Conservation (phyloP, 2,113 vertebrate species). For the Clarias batrachus region DNA sequence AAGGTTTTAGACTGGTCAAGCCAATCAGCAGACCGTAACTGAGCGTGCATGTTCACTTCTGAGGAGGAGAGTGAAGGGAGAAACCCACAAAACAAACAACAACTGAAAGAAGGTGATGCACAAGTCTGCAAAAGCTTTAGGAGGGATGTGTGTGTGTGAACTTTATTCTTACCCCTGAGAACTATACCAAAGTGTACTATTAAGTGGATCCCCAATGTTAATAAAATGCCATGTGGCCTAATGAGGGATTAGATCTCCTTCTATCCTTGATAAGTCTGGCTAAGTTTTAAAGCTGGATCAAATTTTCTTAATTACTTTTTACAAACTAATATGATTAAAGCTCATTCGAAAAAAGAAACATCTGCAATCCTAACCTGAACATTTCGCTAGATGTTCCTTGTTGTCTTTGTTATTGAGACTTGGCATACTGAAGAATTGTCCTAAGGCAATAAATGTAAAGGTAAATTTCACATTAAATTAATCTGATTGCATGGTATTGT, state of each 20-base stretch:
- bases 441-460: not conserved
- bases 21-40: too few species aligned
- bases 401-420: not conserved
- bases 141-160: too few species aligned
- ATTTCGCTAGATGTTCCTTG: not conserved
- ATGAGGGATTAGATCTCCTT: slow-evolving; percentile 13
- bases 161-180: slow-evolving; percentile 1
- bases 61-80: too few species aligned
- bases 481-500: not conserved
- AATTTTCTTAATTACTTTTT: not conserved
- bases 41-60: too few species aligned
- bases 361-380: not conserved
- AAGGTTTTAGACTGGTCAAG: too few species aligned
- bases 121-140: too few species aligned
- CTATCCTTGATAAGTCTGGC: not conserved
- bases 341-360: not conserved
- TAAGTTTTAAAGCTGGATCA: slow-evolving; percentile 8
- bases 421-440: not conserved
- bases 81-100: too few species aligned
- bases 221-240: not conserved
- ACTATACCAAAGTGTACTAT: not conserved
- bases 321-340: not conserved
- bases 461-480: not conserved
- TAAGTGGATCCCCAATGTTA: not conserved
- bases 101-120: too few species aligned